phyloP scores from a whole-genome alignment of 2,797 vertebrate species.

The Rhinoraja longicauda region DNA sequence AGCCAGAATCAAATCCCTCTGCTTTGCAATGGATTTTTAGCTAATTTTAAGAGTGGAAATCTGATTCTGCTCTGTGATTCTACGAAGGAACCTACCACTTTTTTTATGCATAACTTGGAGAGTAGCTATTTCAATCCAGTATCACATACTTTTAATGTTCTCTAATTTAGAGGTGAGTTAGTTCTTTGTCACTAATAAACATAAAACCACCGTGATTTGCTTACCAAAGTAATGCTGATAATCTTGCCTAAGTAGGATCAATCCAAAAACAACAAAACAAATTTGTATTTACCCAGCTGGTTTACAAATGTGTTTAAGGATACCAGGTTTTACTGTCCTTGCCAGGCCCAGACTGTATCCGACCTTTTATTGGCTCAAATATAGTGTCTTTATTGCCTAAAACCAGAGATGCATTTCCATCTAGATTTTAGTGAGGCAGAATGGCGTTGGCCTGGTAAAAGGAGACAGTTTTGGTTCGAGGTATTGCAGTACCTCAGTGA shows the following conservation, averaged over 20 bases:
- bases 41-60: constrained; percentile 30
- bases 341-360: too few relatives aligned
- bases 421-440: too few relatives aligned
- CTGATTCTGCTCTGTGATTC: constrained; percentile 10
- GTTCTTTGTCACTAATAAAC: background rate
- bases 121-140: background rate
- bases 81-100: background rate
- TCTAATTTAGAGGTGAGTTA: background rate
- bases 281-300: background rate
- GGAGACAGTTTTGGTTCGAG: background rate
- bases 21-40: background rate
- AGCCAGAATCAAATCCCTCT: constrained; percentile 32
- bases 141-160: background rate
- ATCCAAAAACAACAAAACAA: background rate
- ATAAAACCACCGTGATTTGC: background rate
- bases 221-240: background rate
- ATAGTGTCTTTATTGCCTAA: too few relatives aligned
- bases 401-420: too few relatives aligned
- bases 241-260: background rate
- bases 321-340: too few relatives aligned
- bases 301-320: background rate
- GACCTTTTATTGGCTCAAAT: too few relatives aligned
- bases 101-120: constrained; percentile 15
- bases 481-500: background rate
- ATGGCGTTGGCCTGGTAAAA: too few relatives aligned